phyloP scores from a whole-genome alignment of 2,113 vertebrate genomes.

The Brevimyrus niger region DNA sequence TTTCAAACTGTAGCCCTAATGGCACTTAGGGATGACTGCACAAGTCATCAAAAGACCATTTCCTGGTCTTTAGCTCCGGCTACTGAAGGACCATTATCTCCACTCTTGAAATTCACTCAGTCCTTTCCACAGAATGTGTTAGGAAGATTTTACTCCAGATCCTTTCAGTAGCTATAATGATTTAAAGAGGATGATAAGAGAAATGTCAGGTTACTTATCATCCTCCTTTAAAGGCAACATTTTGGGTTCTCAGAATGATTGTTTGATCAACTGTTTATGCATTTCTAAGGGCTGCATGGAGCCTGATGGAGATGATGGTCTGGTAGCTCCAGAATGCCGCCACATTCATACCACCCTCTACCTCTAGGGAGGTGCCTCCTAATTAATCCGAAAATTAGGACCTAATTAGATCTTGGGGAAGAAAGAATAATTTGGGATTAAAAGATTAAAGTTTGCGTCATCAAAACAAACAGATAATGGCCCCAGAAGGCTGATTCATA shows the following conservation, averaged over 20 bases:
- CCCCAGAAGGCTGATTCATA: neutral
- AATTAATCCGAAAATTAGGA: constrained; percentile 37
- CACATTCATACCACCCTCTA: neutral
- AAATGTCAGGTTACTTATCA: neutral
- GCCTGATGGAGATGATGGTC: neutral
- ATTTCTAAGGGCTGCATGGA: neutral
- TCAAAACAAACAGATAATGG: constrained; percentile 34
- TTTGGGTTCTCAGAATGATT: neutral
- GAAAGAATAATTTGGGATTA: constrained; percentile 38
- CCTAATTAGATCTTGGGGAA: constrained; percentile 37
- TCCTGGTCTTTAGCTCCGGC: neutral
- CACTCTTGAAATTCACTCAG: neutral
- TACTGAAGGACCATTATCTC: neutral
- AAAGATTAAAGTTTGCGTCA: constrained; percentile 35
- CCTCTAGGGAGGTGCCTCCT: constrained; percentile 17
- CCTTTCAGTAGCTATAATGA: neutral
- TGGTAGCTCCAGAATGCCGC: neutral
- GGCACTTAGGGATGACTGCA: neutral
- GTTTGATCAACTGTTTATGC: neutral
- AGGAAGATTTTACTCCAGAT: neutral
- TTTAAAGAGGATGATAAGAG: neutral
- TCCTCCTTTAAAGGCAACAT: neutral
- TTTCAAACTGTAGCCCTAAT: neutral
- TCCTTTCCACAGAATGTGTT: neutral
- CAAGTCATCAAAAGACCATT: neutral